Evolutionary conservation across 2,888 invertebrate genomes (phyloP).

Genomic region (Anagyrus pseudococci): DNA sequence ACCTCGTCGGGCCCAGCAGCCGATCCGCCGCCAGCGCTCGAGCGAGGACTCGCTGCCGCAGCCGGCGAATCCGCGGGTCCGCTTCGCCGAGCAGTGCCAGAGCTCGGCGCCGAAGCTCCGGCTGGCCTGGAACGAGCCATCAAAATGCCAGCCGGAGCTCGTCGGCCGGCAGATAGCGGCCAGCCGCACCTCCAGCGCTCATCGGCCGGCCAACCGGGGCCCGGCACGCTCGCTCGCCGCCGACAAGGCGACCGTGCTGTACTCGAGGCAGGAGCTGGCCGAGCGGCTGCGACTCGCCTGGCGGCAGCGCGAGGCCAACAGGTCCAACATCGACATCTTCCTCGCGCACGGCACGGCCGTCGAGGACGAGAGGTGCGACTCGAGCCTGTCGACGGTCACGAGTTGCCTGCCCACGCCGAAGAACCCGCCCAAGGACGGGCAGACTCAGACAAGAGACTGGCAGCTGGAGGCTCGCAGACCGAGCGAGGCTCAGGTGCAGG

Average conservation of each 20-base stretch:
- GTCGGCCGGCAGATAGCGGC: conserved; percentile 53
- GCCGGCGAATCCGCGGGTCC: conserved; percentile 39
- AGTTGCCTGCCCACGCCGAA: conserved; percentile 39
- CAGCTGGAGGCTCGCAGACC: background rate
- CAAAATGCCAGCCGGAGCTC: conserved; percentile 48
- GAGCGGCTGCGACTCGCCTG: conserved; percentile 63
- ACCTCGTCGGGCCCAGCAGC: conserved; percentile 45
- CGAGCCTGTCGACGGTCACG: conserved; percentile 47
- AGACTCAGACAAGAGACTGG: background rate
- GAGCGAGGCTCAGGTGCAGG: background rate
- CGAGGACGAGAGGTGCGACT: conserved; percentile 56
- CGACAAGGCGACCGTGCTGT: conserved; percentile 54
- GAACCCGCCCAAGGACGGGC: background rate
- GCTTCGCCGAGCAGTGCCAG: conserved; percentile 32
- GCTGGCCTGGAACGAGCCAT: conserved; percentile 53
- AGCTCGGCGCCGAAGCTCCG: conserved; percentile 50
- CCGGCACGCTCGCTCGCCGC: too few species aligned
- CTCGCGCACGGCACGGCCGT: conserved; percentile 65
- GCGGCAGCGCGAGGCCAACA: conserved; percentile 64
- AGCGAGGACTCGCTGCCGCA: conserved; percentile 53
- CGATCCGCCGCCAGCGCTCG: conserved; percentile 54
- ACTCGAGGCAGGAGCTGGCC: conserved; percentile 63
- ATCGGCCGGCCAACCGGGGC: conserved; percentile 54
- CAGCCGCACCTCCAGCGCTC: conserved; percentile 53
- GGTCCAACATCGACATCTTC: conserved; percentile 69